Evolutionary conservation across 2,888 invertebrate genomes (phyloP).

Genomic region (Dryobota labecula): DNA sequence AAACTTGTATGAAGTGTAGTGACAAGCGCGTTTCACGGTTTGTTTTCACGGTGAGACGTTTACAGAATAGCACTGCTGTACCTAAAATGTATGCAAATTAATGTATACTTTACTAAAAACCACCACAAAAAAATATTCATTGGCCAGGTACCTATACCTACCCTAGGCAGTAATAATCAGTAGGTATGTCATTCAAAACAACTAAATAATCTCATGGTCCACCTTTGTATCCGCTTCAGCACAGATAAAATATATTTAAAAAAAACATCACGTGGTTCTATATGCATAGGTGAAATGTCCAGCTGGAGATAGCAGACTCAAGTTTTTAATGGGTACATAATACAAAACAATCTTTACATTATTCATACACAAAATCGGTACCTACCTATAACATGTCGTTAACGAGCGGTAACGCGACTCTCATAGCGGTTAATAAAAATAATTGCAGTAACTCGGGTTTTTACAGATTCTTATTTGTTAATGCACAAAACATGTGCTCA

Average conservation of each 20-base stretch:
- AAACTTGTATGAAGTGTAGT: no score
- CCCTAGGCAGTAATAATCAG: constrained; percentile 6
- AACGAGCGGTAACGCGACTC: neutral
- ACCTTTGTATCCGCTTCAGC: constrained; percentile 29
- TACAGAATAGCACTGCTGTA: no score
- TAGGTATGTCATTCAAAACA: constrained; percentile 16
- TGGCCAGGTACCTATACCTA: neutral
- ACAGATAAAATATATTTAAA: constrained; percentile 24
- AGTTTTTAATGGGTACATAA: neutral
- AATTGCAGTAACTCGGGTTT: constrained; percentile 28
- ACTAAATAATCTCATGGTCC: constrained; percentile 18
- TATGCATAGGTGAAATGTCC: constrained; percentile 45
- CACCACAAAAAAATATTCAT: neutral
- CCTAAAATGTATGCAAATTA: no score
- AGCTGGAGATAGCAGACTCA: constrained; percentile 29
- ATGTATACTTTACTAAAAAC: no score
- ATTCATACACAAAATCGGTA: constrained; percentile 17
- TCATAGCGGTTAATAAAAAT: constrained; percentile 37
- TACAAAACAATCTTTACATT: constrained; percentile 14
- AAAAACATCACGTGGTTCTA: constrained; percentile 39
- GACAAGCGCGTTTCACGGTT: no score
- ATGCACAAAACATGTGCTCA: constrained; percentile 33
- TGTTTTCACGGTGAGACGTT: no score
- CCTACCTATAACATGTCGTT: neutral
- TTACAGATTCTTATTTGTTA: constrained; percentile 23